Evolutionary conservation across 2,888 invertebrate species (phyloP).

Genomic region (Lomographa bimaculata): DNA sequence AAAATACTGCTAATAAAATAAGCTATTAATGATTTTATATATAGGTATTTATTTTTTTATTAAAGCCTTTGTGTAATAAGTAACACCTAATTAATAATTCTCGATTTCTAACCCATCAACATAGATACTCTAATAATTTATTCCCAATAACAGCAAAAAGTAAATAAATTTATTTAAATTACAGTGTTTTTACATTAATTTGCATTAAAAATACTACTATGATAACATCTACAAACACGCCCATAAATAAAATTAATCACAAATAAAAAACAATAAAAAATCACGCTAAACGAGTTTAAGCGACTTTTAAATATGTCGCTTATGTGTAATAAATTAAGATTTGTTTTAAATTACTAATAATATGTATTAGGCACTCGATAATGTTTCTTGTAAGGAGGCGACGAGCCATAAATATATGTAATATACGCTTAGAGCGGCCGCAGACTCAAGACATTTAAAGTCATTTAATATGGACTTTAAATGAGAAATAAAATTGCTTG

Average conservation of each 20-base stretch:
- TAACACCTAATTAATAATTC: too few species aligned
- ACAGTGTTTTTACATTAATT: slow-evolving; percentile 10
- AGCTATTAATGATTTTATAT: too few species aligned
- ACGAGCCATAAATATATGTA: slow-evolving; percentile 28
- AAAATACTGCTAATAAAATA: too few species aligned
- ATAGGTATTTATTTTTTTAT: too few species aligned
- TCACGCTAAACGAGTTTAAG: slow-evolving; percentile 1
- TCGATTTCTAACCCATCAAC: too few species aligned
- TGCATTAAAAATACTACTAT: slow-evolving; percentile 5
- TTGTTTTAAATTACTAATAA: slow-evolving; percentile 11
- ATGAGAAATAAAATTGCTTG: slow-evolving; percentile 46
- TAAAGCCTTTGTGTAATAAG: too few species aligned
- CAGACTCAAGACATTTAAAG: slow-evolving; percentile 33
- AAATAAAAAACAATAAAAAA: slow-evolving; percentile 17
- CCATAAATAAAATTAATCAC: slow-evolving; percentile 21
- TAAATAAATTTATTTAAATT: slow-evolving; percentile 17
- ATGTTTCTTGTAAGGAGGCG: slow-evolving; percentile 27
- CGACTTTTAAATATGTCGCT: slow-evolving; percentile 5
- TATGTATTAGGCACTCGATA: slow-evolving; percentile 25
- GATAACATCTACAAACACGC: slow-evolving; percentile 7
- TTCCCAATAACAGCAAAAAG: neutral
- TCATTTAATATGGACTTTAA: slow-evolving; percentile 41
- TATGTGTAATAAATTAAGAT: slow-evolving; percentile 15
- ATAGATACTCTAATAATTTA: slow-evolving; percentile 1
- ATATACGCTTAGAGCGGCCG: slow-evolving; percentile 31